Evolutionary conservation across 1,140 invertebrate species (phyloP).

Genomic region (Calephelis virginiensis): DNA sequence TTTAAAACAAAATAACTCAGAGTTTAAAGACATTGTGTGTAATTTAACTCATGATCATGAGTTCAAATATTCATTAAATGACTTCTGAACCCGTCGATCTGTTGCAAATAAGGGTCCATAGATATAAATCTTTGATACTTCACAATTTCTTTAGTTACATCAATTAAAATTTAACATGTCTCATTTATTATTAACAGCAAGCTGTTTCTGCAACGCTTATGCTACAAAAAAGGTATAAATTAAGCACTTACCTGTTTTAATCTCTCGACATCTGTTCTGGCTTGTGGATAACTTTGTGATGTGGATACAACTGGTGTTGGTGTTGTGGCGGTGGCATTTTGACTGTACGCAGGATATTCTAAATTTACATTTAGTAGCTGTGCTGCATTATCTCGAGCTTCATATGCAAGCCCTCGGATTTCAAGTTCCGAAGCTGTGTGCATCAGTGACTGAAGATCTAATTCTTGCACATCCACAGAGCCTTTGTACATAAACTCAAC

Average conservation of each 20-base stretch:
- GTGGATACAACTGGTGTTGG: conserved; percentile 34
- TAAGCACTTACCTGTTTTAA: conserved; percentile 65
- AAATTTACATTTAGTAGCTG: conserved; percentile 75
- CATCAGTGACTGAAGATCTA: conserved; percentile 83
- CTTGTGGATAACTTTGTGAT: conserved; percentile 50
- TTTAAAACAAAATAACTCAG: too few species aligned
- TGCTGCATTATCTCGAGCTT: conserved; percentile 74
- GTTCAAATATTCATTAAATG: too few species aligned
- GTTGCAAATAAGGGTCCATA: too few species aligned
- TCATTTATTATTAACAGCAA: neutral
- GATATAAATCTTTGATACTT: too few species aligned
- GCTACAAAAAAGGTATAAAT: neutral
- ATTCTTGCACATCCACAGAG: conserved; percentile 83
- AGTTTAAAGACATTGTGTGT: too few species aligned
- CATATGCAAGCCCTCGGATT: conserved; percentile 79
- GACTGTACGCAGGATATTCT: conserved; percentile 68
- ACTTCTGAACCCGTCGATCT: too few species aligned
- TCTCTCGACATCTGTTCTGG: conserved; percentile 72
- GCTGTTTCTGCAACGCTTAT: neutral
- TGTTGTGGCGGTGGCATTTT: conserved; percentile 42
- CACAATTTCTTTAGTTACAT: too few species aligned
- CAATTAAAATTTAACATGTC: too few species aligned
- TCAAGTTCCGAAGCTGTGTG: conserved; percentile 84
- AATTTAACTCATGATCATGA: too few species aligned
- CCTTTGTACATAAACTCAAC: conserved; percentile 87